Conservation (phyloP, 2,888 invertebrate species). For the Beris chalybata region DNA sequence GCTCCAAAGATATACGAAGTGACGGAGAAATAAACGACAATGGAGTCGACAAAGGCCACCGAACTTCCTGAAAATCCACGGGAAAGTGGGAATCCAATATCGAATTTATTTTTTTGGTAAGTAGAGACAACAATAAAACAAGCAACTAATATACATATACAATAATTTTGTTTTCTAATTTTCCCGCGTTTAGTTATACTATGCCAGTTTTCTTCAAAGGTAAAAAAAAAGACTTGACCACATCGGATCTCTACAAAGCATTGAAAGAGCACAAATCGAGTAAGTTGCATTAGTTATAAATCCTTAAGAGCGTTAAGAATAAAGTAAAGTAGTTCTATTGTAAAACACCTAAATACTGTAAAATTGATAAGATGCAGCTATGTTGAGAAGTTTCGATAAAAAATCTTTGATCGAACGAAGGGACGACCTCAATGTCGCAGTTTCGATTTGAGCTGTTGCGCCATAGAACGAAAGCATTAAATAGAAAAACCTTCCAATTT, state of each 20-base stretch:
- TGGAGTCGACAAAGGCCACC: conserved; percentile 17
- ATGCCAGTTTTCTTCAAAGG: conserved; percentile 76
- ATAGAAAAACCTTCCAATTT: too few relatives aligned
- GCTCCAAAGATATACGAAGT: too few relatives aligned
- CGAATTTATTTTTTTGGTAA: conserved; percentile 27
- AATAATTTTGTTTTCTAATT: neutral
- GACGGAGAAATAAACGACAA: neutral
- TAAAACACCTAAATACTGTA: too few relatives aligned
- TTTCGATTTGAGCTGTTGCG: too few relatives aligned
- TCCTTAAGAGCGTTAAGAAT: too few relatives aligned
- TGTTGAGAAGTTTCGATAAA: too few relatives aligned
- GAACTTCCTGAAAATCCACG: conserved; percentile 27
- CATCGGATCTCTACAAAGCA: conserved; percentile 74
- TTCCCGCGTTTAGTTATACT: conserved; percentile 65
- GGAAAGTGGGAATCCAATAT: conserved; percentile 22
- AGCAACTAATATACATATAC: neutral
- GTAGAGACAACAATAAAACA: neutral
- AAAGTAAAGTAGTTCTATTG: too few relatives aligned
- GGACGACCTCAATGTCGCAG: too few relatives aligned
- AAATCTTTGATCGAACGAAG: too few relatives aligned
- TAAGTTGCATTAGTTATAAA: conserved; percentile 39
- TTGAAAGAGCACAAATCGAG: conserved; percentile 69
- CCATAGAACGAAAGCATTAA: too few relatives aligned
- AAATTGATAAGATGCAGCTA: too few relatives aligned
- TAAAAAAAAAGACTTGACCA: conserved; percentile 69